These are phyloP conservation scores for Desoria tigrina DNA, from an alignment of 2,888 invertebrate species.

Conservation along the genomic window DNA sequence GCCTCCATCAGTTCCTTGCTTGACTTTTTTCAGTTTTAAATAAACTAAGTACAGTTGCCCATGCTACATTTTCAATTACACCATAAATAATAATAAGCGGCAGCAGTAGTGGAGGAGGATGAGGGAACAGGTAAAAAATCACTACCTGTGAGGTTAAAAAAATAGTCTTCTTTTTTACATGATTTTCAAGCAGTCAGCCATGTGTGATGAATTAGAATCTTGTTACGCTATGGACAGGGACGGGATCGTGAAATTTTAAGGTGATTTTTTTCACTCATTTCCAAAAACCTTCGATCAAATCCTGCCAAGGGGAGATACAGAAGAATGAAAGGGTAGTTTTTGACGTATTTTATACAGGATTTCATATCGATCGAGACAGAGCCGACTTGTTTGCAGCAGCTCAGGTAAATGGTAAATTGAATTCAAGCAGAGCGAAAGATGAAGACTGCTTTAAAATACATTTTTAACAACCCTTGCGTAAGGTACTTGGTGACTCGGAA, in stretches of 20 bases:
- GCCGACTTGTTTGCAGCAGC: no score
- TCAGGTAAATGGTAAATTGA: no score
- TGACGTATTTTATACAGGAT: no score
- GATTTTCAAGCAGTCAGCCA: conserved; percentile 44
- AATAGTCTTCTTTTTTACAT: conserved; percentile 44
- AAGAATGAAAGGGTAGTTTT: no score
- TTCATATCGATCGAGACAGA: no score
- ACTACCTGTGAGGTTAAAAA: conserved; percentile 46
- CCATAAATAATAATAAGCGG: conserved; percentile 16
- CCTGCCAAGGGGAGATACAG: no score
- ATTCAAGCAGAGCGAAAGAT: no score
- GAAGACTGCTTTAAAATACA: no score
- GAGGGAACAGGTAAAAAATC: conserved; percentile 25
- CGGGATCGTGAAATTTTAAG: conserved; percentile 48
- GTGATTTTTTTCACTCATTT: conserved; percentile 6
- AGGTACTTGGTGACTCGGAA: no score
- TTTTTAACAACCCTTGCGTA: no score
- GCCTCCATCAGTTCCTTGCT: no score
- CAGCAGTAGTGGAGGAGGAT: conserved; percentile 19
- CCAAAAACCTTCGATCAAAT: no score
- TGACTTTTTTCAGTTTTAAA: conserved; percentile 1
- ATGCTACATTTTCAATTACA: conserved; percentile 11
- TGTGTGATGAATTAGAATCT: conserved; percentile 54
- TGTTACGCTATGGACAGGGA: conserved; percentile 53
- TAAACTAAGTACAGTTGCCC: background rate